These are phyloP conservation scores for cat (Felis catus) DNA, from an alignment of 2,113 vertebrate genomes.

Conservation along the genomic window F.catus_Fca126_mat1.0 CM031413.1:107979501-107980000, in stretches of 20 bases:
- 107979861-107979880: background rate
- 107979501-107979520: no score
- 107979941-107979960: background rate
- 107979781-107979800: background rate
- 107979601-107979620: background rate
- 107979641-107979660: background rate
- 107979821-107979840: slow-evolving; percentile 2
- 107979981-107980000: background rate
- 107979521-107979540: background rate
- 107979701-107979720: background rate
- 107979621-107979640: background rate
- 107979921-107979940: background rate
- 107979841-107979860: slow-evolving; percentile 7
- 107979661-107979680: background rate
- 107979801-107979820: background rate
- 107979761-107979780: background rate
- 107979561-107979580: background rate
- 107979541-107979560: background rate
- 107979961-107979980: background rate
- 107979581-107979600: background rate
- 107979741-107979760: background rate
- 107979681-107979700: background rate
- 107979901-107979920: background rate
- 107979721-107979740: background rate
- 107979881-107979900: background rate